Conservation (phyloP, 2,113 vertebrate species). For the Epinephelus cyanopodus region DNA sequence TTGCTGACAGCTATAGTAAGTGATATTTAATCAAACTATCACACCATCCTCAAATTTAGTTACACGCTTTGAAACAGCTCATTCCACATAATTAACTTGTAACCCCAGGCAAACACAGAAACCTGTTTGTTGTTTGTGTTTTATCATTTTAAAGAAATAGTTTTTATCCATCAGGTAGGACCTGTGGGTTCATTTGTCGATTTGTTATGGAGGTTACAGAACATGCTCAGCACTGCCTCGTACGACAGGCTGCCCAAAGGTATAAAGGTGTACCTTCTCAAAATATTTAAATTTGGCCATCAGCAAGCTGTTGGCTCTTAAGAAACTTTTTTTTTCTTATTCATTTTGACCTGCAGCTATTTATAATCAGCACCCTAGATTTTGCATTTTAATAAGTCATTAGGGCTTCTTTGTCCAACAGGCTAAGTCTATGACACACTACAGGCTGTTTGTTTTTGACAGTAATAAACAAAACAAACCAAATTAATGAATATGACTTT, state of each 20-base stretch:
- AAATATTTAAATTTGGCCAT: constrained; percentile 11
- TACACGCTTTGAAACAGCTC: not conserved
- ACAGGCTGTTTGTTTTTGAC: constrained; percentile 32
- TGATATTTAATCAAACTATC: constrained; percentile 6
- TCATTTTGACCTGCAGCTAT: constrained; percentile 16
- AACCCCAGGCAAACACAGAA: not conserved
- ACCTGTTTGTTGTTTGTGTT: not conserved
- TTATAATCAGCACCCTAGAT: constrained; percentile 13
- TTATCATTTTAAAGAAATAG: not conserved
- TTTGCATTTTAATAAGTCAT: constrained; percentile 42
- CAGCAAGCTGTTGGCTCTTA: constrained; percentile 23
- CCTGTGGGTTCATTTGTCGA: not conserved
- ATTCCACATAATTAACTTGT: not conserved
- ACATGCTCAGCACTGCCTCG: not conserved
- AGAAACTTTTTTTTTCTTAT: not conserved
- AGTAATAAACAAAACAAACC: constrained; percentile 29
- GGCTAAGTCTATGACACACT: not conserved
- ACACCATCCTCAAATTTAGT: not conserved
- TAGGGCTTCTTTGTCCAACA: constrained; percentile 25
- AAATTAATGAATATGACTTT: constrained; percentile 31
- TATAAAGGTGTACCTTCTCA: constrained; percentile 9
- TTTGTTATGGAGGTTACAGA: not conserved
- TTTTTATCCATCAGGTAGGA: not conserved
- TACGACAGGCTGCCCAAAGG: not conserved
- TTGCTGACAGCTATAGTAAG: not conserved